Conservation (phyloP, 2,888 invertebrate genomes). For the Leucania comma region DNA sequence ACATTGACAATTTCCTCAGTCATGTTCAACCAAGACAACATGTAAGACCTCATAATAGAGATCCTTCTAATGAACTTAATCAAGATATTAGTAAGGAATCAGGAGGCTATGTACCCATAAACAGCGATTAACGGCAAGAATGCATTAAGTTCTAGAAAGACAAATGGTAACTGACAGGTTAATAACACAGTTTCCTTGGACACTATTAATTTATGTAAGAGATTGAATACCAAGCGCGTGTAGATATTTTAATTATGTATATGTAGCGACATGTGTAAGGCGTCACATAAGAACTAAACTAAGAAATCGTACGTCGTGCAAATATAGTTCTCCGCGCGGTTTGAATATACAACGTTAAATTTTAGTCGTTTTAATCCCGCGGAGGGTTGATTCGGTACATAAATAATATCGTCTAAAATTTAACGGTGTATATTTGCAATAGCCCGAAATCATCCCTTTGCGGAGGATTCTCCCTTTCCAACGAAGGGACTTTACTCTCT, state of each 20-base stretch:
- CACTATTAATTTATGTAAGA: conserved; percentile 7
- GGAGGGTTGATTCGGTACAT: too few relatives aligned
- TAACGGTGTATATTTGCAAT: too few relatives aligned
- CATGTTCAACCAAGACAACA: neutral
- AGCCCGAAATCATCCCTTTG: too few relatives aligned
- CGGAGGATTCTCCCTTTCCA: too few relatives aligned
- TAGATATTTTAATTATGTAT: conserved; percentile 17
- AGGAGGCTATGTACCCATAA: conserved; percentile 28
- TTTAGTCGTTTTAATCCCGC: too few relatives aligned
- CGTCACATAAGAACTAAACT: too few relatives aligned
- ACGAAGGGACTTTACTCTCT: too few relatives aligned
- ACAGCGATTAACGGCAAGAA: conserved; percentile 7
- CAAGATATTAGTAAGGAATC: conserved; percentile 19
- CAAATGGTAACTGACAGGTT: conserved; percentile 14
- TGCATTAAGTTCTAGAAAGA: conserved; percentile 15
- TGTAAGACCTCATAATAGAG: neutral
- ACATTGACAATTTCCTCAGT: neutral
- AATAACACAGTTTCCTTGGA: conserved; percentile 33
- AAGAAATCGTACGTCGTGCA: too few relatives aligned
- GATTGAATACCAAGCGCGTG: conserved; percentile 13
- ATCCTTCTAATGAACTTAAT: conserved; percentile 2
- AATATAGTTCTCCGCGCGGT: too few relatives aligned
- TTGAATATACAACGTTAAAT: too few relatives aligned
- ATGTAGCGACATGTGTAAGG: too few relatives aligned
- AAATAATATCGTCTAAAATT: too few relatives aligned